Base-by-base conservation (phyloP, 1,140 invertebrate genomes). In the Polypedilum pembai region DNA sequence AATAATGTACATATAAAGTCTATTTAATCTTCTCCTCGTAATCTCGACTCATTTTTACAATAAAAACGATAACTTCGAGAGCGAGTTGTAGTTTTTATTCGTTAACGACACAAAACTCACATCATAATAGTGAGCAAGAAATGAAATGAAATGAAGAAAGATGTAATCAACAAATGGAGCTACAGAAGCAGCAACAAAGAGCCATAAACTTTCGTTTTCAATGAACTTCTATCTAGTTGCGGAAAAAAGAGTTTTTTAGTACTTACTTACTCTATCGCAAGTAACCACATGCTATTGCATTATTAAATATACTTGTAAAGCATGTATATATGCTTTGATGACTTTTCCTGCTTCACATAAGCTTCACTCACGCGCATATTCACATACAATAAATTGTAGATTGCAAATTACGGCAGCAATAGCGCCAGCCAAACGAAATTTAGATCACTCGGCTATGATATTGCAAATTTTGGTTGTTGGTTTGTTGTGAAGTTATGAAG, bases 181-280 rank as follows among this genome's bases (percentile, higher is more conserved):
- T 12, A 8, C 41, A 45, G 15, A 8, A 45, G 41, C 41, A 45
- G 45, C 45, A 56, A 56, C 45, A 56, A 56, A 56, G 45, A 56
- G 45, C n/a, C 45, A 56, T 56, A 56, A 56, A 56, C 45, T 56
- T 56, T 56, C 45, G 45, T 56, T 56, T 56, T 56, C 45, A 56
- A 56, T 56, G n/a, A 56, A n/a, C 45, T 56, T n/a, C 45, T 56
- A 33, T 56, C 45, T n/a, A 56, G 45, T 56, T 56, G n/a, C 45
- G 45, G 45, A 56, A 56, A 45, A 56, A 56, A 33, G 24, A 33
- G 24, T 33, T 33, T 33, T 33, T 33, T 33, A 33, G 24, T 33
- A 33, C 24, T 33, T 33, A 33, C 5, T 33, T 33, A n/a, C 45
- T 56, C 45, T 56, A n/a, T 56, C 3, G 3, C 15, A 56, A 56